Conservation (phyloP, 2,888 invertebrate genomes). For the Apoderus coryli region DNA sequence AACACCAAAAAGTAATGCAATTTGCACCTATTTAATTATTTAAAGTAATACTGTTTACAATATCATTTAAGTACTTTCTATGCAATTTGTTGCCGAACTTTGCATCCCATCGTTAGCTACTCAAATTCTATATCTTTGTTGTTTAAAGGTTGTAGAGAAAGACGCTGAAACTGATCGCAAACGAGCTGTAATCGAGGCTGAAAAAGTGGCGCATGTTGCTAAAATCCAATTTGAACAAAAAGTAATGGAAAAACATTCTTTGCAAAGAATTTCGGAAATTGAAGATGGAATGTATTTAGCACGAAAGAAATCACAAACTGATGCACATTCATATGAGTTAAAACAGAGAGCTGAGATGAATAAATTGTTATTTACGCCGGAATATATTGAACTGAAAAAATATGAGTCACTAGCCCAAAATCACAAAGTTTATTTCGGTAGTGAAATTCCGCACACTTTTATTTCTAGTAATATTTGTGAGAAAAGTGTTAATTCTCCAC, state of each 20-base stretch:
- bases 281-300: slow-evolving; percentile 74
- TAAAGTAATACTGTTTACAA: too few species aligned
- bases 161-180: slow-evolving; percentile 85
- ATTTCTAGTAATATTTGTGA: slow-evolving; percentile 7
- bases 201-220: slow-evolving; percentile 73
- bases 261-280: slow-evolving; percentile 67
- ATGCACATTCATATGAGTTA: slow-evolving; percentile 66
- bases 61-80: too few species aligned
- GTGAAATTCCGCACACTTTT: slow-evolving; percentile 69
- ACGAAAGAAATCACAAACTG: slow-evolving; percentile 59
- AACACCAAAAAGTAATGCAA: slow-evolving; percentile 83
- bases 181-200: slow-evolving; percentile 77
- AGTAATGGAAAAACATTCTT: slow-evolving; percentile 79
- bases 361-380: slow-evolving; percentile 50
- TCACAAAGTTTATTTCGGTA: slow-evolving; percentile 74
- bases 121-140: too few species aligned
- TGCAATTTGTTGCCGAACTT: too few species aligned
- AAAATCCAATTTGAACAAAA: slow-evolving; percentile 78
- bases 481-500: not conserved
- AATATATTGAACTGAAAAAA: slow-evolving; percentile 67
- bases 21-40: too few species aligned
- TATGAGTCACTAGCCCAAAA: slow-evolving; percentile 66
- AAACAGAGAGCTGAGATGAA: slow-evolving; percentile 66
- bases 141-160: too few species aligned
- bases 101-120: too few species aligned